phyloP scores from a whole-genome alignment of 2,797 vertebrate species.

The Spinus olivaceus region DNA sequence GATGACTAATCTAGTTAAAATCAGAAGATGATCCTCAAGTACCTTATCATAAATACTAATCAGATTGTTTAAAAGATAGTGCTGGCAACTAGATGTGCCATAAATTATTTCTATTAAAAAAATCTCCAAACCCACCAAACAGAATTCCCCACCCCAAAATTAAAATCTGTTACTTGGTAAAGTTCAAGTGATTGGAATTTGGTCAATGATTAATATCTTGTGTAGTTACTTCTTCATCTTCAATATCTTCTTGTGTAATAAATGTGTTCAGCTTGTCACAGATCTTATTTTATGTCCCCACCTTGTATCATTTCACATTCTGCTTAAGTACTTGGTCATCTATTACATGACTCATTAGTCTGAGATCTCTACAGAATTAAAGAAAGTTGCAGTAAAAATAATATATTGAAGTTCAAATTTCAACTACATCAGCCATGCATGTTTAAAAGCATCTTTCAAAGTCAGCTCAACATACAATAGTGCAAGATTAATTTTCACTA shows the following conservation, averaged over 20 bases:
- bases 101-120: conserved; percentile 18
- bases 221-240: conserved; percentile 67
- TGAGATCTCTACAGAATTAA: conserved; percentile 74
- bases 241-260: conserved; percentile 67
- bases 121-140: neutral
- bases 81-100: neutral
- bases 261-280: conserved; percentile 72
- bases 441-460: conserved; percentile 75
- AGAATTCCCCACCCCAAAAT: conserved; percentile 22
- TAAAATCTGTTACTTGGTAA: conserved; percentile 47
- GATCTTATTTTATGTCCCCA: conserved; percentile 72
- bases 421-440: conserved; percentile 72
- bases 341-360: conserved; percentile 78
- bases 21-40: neutral
- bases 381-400: conserved; percentile 77
- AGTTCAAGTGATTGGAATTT: conserved; percentile 50
- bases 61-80: neutral
- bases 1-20: neutral
- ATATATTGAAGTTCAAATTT: conserved; percentile 74
- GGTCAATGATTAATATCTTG: conserved; percentile 65
- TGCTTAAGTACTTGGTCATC: conserved; percentile 72
- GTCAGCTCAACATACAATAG: conserved; percentile 60
- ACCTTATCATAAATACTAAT: neutral
- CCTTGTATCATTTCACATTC: conserved; percentile 73
- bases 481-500: conserved; percentile 37